Base-by-base conservation (phyloP, 2,113 vertebrate species). In the Stomatorhinus ivindoensis region DNA sequence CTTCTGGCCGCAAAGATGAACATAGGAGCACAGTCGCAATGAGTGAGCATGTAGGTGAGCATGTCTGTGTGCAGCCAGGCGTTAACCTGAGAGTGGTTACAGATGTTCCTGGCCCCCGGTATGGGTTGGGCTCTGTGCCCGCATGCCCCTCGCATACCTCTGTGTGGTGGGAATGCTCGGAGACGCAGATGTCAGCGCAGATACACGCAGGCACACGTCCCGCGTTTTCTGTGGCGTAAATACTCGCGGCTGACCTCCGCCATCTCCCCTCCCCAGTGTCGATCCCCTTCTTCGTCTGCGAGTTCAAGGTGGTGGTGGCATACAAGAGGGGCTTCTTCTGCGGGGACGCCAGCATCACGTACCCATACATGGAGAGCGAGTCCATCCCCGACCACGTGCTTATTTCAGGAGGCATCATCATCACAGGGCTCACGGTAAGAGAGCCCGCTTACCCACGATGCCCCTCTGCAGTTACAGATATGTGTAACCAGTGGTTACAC, bases 251-350 rank as follows among this genome's bases (percentile, higher is more conserved):
- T 31, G 27, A 86, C 84, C 17, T 15, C 13, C 31, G 17, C 27
- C 27, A 0, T 89, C 24, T 47, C 89, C 87, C 47, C 92, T 91
- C 90, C 85, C 92, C 93, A 96, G 96, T 95, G 88, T 96, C 95
- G 89, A 93, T 96, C 88, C 96, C 96, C 44, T 96, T 96, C 93
- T 93, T 96, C 89, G 95, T 95, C 6, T 96, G 96, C 35, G 96
- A 97, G 92, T 89, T 96, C 51, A 93, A 94, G 89, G 91, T 95
- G 0, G 94, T 96, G 84, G 93, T 91, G 5, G 94, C 97, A 0
- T 93, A 96, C 88, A 92, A 46, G 61, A 93, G 93, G 42, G 97
- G 96, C 4, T 96, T 96, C 92, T 97, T 96, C 94, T 97, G 96
- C 8, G 94, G 95, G 4, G 96, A 97, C 90, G 10, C 90, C 90